Base-by-base conservation (phyloP, 1,140 invertebrate species). In the Ceratina australensis region DNA sequence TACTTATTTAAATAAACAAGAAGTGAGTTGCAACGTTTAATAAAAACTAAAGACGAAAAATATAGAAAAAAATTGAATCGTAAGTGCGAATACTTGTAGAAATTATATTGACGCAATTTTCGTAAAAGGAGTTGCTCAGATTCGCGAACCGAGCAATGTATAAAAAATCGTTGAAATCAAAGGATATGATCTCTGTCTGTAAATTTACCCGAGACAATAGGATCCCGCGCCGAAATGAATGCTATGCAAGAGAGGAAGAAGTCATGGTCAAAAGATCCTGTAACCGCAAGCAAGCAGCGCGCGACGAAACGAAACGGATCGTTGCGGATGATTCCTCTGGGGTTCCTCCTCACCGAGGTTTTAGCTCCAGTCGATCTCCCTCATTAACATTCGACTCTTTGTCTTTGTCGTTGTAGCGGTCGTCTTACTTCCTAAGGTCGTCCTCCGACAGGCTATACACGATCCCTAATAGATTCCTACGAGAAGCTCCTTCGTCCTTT, bases 331-430 rank as follows among this genome's bases (percentile, higher is more conserved):
- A 79, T 77, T 77, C 74, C 74, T 67, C 69, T 54, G 50, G 65
- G 71, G 52, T 79, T 79, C 63, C 28, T 54, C 52, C 57, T 28
- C 49, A 3, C 52, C 28, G 26, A 15, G 26, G 50, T 52, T 24
- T 47, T 54, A 73, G 77, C 72, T 73, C 61, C 78, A 80, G 75
- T 83, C 81, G 68, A 81, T 83, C 80, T 83, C 67, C 75, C 81
- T 83, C 82, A 83, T 83, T 83, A 83, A 83, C 80, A 83, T 83
- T 82, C 80, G 75, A 73, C 76, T 83, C 80, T 83, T 83, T 83
- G 80, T 83, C 75, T 83, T 80, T 83, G 80, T 83, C 80, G 69
- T 83, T 72, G 71, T 82, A 65, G 77, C 65, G 75, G 76, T 74
- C 76, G 61, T 75, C 82, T 73, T 66, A 64, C 76, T 83, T 66